Percentiles rank a stretch among this genome's conserved stretches.
These are phyloP conservation scores for Novumbra hubbsi DNA, from an alignment of 2,797 vertebrate genomes.

Conservation along the genomic window DNA sequence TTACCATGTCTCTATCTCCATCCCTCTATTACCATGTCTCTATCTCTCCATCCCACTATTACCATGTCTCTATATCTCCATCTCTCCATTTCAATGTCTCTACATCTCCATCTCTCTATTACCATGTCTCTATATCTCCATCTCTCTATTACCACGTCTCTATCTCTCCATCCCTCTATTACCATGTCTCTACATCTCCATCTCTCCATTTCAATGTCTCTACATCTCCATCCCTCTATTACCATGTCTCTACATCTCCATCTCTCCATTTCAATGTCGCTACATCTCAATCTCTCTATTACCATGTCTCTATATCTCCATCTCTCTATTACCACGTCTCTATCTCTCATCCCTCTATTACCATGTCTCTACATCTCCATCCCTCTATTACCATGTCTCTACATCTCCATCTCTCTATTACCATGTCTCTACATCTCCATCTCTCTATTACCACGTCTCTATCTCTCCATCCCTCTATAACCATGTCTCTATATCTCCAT, in stretches of 20 bases:
- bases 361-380: not conserved
- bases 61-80: not conserved
- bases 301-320: conserved; percentile 14
- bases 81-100: not conserved
- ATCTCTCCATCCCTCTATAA: not conserved
- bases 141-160: not conserved
- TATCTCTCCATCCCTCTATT: not conserved
- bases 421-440: not conserved
- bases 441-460: not conserved
- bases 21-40: not conserved
- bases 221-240: not conserved
- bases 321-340: not conserved
- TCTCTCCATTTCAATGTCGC: too few relatives aligned
- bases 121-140: not conserved
- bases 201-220: not conserved
- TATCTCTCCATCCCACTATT: not conserved
- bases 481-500: not conserved
- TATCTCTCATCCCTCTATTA: not conserved
- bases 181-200: not conserved
- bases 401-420: too few relatives aligned
- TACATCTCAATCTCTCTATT: too few relatives aligned
- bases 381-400: not conserved
- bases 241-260: too few relatives aligned
- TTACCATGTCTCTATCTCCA: conserved; percentile 14
- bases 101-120: too few relatives aligned